phyloP scores from a whole-genome alignment of 2,888 invertebrate species.

The Pristionchus maxplancki region DNA sequence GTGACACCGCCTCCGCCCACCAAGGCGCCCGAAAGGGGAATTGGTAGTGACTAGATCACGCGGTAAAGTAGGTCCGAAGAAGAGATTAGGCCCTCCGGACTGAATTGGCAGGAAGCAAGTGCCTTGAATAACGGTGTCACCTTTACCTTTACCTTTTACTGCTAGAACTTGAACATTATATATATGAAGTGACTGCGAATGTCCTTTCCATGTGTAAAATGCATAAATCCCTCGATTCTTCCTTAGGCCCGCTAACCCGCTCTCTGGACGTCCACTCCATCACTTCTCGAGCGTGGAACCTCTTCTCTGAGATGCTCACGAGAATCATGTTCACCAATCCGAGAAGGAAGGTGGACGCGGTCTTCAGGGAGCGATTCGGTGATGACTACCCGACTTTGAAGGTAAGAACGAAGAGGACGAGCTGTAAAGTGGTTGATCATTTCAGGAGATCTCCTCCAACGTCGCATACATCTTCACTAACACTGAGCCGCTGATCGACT shows the following conservation, averaged over 20 bases:
- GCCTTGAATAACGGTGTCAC: too few species aligned
- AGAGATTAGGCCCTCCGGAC: too few species aligned
- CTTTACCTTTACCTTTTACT: too few species aligned
- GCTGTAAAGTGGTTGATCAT: too few species aligned
- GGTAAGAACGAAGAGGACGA: too few species aligned
- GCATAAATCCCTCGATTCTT: too few species aligned
- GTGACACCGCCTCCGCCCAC: too few species aligned
- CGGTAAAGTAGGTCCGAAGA: too few species aligned
- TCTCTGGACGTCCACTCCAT: constrained; percentile 7
- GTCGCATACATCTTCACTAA: constrained; percentile 20
- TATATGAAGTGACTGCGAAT: neutral
- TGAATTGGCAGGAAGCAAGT: too few species aligned
- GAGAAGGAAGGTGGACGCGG: neutral
- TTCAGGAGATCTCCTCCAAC: constrained; percentile 5
- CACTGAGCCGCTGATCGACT: constrained; percentile 16
- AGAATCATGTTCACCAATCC: neutral
- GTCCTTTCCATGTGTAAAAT: too few species aligned
- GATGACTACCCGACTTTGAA: neutral
- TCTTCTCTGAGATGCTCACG: neutral
- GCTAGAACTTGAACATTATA: neutral
- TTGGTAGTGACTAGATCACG: too few species aligned
- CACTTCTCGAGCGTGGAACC: neutral
- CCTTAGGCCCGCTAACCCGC: neutral
- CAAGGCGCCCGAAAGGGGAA: too few species aligned
- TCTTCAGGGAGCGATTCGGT: neutral